Conservation (phyloP, 2,797 vertebrate genomes). For the Poeciliopsis presidionis region DNA sequence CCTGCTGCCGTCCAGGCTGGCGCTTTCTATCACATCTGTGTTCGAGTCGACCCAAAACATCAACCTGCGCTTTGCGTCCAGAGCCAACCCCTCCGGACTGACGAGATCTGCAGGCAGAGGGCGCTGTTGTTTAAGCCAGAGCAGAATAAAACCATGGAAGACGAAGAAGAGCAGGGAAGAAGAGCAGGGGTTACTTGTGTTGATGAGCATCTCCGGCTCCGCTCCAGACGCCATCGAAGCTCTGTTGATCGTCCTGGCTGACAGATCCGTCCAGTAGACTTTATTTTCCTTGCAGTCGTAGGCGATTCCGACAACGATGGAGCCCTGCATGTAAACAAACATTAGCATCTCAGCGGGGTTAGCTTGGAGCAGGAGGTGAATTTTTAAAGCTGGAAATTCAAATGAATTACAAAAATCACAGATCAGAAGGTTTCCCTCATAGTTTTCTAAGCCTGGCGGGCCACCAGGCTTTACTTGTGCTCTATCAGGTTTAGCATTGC, state of each 20-base stretch:
- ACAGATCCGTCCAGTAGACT: slow-evolving; percentile 95
- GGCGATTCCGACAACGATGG: slow-evolving; percentile 94
- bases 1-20: slow-evolving; percentile 88
- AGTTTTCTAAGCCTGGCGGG: too few species aligned
- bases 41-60: slow-evolving; percentile 97
- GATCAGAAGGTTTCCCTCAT: not conserved
- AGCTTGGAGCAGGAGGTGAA: not conserved
- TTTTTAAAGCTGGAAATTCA: not conserved
- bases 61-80: slow-evolving; percentile 85
- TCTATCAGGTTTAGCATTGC: too few species aligned
- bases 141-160: not conserved
- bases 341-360: not conserved
- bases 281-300: slow-evolving; percentile 91
- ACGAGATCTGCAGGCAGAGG: slow-evolving; percentile 81
- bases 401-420: not conserved
- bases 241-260: slow-evolving; percentile 89
- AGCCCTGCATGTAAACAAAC: slow-evolving; percentile 81
- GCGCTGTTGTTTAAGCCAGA: not conserved
- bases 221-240: slow-evolving; percentile 84
- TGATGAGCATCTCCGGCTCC: slow-evolving; percentile 89
- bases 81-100: slow-evolving; percentile 92
- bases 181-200: slow-evolving; percentile 77
- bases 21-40: slow-evolving; percentile 88
- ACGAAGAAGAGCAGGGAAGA: not conserved
- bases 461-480: too few species aligned